Evolutionary conservation across 1,140 invertebrate genomes (phyloP).

Genomic region (Scylla paramamosain): DNA sequence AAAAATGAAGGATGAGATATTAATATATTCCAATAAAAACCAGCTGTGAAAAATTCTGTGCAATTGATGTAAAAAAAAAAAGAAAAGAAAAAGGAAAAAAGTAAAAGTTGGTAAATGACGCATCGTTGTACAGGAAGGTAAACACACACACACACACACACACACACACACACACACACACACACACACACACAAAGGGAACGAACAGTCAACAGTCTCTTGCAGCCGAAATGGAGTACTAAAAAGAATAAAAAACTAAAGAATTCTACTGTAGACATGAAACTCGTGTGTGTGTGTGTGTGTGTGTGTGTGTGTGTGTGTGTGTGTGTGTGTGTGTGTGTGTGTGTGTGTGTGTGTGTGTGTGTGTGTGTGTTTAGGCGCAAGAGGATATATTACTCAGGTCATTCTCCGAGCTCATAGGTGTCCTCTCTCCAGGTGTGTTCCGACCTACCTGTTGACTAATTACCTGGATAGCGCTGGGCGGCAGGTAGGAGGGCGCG

Average conservation of each 20-base stretch:
- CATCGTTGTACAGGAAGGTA: neutral
- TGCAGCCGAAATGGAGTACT: too few relatives aligned
- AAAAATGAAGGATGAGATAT: neutral
- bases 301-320: too few relatives aligned
- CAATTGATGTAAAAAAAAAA: neutral
- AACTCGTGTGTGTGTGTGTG: too few relatives aligned
- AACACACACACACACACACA: neutral
- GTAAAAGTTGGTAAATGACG: neutral
- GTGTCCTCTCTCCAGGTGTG: neutral
- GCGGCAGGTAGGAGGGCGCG: neutral
- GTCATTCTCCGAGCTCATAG: neutral
- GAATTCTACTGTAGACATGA: too few relatives aligned
- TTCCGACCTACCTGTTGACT: neutral
- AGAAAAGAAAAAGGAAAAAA: neutral
- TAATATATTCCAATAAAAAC: neutral
- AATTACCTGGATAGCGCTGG: neutral
- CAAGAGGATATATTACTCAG: neutral
- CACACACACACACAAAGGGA: neutral
- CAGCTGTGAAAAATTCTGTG: neutral
- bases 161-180: constrained; percentile 1
- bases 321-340: too few relatives aligned
- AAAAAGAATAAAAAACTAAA: too few relatives aligned
- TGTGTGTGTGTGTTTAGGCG: too few relatives aligned
- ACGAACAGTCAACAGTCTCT: too few relatives aligned
- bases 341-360: too few relatives aligned